phyloP scores from a whole-genome alignment of 2,888 invertebrate genomes.

The Muscina levida region DNA sequence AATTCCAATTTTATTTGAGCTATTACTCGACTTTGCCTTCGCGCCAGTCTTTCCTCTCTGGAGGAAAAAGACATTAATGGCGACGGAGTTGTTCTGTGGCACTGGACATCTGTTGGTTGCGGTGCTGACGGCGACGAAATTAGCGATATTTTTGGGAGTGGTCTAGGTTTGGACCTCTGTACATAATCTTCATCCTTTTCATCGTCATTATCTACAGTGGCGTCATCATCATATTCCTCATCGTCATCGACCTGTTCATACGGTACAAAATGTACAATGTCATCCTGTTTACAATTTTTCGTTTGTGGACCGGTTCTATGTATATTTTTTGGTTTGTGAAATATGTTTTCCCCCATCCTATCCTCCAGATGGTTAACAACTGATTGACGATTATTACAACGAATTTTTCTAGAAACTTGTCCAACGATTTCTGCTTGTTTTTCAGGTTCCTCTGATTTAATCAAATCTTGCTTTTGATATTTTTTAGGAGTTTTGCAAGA shows the following conservation, averaged over 20 bases:
- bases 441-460: slow-evolving; percentile 43
- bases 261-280: slow-evolving; percentile 49
- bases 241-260: slow-evolving; percentile 61
- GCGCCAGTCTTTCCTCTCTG: slow-evolving; percentile 49
- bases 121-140: background rate
- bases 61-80: slow-evolving; percentile 34
- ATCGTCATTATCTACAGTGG: slow-evolving; percentile 57
- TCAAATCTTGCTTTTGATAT: background rate
- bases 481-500: background rate
- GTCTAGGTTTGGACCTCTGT: slow-evolving; percentile 41
- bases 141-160: slow-evolving; percentile 26
- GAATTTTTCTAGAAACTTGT: slow-evolving; percentile 47
- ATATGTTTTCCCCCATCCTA: slow-evolving; percentile 77
- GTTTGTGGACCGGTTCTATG: slow-evolving; percentile 22
- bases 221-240: slow-evolving; percentile 40
- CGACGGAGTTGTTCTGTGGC: slow-evolving; percentile 12
- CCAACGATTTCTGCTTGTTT: slow-evolving; percentile 20
- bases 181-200: slow-evolving; percentile 63
- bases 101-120: slow-evolving; percentile 40
- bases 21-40: slow-evolving; percentile 55
- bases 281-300: background rate
- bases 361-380: slow-evolving; percentile 77
- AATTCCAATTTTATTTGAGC: slow-evolving; percentile 56
- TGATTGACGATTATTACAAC: slow-evolving; percentile 59
- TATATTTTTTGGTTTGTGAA: slow-evolving; percentile 56